Conservation (phyloP, 1,140 invertebrate genomes). For the Drosophila teissieri region DNA sequence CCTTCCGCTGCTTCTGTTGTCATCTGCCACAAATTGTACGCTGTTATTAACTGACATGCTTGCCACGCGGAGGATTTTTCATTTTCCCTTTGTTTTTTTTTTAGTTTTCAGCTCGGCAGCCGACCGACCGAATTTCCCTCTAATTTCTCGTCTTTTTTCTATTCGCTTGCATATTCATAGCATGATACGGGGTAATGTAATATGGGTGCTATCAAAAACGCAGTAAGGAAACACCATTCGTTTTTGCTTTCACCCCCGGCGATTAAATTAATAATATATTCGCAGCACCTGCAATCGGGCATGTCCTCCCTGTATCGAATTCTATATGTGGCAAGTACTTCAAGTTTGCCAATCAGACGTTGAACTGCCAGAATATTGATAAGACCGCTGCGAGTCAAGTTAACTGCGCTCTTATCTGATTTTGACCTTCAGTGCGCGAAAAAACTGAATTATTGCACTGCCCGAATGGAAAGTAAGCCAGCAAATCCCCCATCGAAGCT, state of each 20-base stretch:
- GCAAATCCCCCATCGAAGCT: conserved; percentile 13
- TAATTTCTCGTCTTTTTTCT: not conserved
- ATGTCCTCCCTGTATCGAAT: conserved; percentile 1
- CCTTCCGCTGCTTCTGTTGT: conserved; percentile 38
- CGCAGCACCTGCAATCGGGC: conserved; percentile 3
- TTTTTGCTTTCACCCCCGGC: conserved; percentile 16
- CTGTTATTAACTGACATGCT: conserved; percentile 80
- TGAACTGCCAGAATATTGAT: conserved; percentile 22
- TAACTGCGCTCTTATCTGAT: conserved; percentile 49
- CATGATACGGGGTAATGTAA: conserved; percentile 65
- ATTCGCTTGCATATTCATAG: conserved; percentile 59
- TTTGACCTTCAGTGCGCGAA: conserved; percentile 40
- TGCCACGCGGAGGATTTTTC: conserved; percentile 41
- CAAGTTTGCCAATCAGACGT: conserved; percentile 27
- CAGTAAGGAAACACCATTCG: conserved; percentile 10
- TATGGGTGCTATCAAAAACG: conserved; percentile 18
- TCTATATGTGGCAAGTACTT: conserved; percentile 8
- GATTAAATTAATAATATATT: conserved; percentile 37
- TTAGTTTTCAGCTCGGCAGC: conserved; percentile 5
- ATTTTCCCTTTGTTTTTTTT: conserved; percentile 42
- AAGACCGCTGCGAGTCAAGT: conserved; percentile 3
- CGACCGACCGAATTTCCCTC: conserved; percentile 1
- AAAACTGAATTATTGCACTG: conserved; percentile 42
- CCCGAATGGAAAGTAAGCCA: conserved; percentile 19
- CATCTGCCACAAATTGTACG: conserved; percentile 80